A percentile compares a stretch with the other conserved stretches of the same genome.
These are phyloP conservation scores for Dysdera silvatica DNA, from an alignment of 1,140 invertebrate species.

Conservation along the genomic window DNA sequence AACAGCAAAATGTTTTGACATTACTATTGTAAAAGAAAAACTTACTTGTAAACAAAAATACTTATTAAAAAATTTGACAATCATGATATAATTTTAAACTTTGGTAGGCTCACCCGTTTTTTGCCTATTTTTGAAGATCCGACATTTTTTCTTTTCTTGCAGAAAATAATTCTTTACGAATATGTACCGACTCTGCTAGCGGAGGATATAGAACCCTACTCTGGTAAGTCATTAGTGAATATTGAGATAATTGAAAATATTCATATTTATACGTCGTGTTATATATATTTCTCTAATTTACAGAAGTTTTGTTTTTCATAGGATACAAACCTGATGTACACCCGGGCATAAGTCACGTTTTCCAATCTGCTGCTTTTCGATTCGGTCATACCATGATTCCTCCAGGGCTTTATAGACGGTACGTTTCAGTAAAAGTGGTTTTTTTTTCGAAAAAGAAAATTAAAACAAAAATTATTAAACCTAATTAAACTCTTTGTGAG, in stretches of 20 bases:
- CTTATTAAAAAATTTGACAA: no score
- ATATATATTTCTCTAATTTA: background rate
- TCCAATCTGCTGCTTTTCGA: slow-evolving; percentile 93
- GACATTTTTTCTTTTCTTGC: slow-evolving; percentile 47
- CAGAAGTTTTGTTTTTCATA: slow-evolving; percentile 27
- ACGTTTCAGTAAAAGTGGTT: slow-evolving; percentile 8
- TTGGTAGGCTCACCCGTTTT: no score
- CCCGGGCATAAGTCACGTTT: slow-evolving; percentile 93
- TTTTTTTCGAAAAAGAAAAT: no score
- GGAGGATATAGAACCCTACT: slow-evolving; percentile 54
- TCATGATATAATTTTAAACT: no score
- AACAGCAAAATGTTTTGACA: no score
- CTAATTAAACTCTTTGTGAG: no score
- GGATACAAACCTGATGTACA: slow-evolving; percentile 86
- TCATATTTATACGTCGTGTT: no score
- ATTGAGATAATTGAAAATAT: no score
- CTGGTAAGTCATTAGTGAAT: slow-evolving; percentile 41
- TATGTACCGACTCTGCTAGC: slow-evolving; percentile 80
- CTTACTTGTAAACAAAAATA: no score
- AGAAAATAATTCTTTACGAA: slow-evolving; percentile 96
- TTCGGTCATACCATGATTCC: slow-evolving; percentile 95
- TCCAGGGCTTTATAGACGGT: slow-evolving; percentile 72
- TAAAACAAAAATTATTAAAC: no score
- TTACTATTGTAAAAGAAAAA: no score
- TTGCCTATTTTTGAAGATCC: no score